Conservation (phyloP, 2,888 invertebrate genomes). For the Danaus chrysippus region DNA sequence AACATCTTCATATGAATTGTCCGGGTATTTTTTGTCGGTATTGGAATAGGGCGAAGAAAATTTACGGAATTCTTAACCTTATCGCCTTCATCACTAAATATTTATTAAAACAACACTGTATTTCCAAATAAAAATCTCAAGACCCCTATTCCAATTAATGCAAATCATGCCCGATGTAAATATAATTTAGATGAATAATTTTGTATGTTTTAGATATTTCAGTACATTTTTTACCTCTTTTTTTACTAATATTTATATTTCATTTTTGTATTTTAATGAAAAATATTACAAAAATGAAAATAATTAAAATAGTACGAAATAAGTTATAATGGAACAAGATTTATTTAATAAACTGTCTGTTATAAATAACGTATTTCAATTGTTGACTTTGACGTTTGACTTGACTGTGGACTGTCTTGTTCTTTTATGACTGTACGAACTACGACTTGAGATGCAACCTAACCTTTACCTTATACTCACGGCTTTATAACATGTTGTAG, state of each 20-base stretch:
- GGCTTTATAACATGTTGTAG: slow-evolving; percentile 5
- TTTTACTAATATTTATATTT: slow-evolving; percentile 39
- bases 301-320: slow-evolving; percentile 45
- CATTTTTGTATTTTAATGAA: slow-evolving; percentile 49
- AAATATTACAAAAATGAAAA: slow-evolving; percentile 47
- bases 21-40: slow-evolving; percentile 10
- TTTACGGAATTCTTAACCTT: background rate
- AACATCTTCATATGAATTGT: background rate
- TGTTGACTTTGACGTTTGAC: slow-evolving; percentile 36
- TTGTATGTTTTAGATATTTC: slow-evolving; percentile 25
- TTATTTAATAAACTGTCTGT: slow-evolving; percentile 59
- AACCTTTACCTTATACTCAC: slow-evolving; percentile 42
- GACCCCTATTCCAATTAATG: slow-evolving; percentile 29
- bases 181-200: slow-evolving; percentile 32
- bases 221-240: slow-evolving; percentile 34
- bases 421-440: slow-evolving; percentile 29
- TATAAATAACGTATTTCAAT: slow-evolving; percentile 48
- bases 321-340: slow-evolving; percentile 41
- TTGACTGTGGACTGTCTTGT: slow-evolving; percentile 40
- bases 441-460: slow-evolving; percentile 65
- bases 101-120: slow-evolving; percentile 8
- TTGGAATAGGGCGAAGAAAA: slow-evolving; percentile 14
- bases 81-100: slow-evolving; percentile 1
- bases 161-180: slow-evolving; percentile 30
- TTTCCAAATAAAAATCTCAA: background rate